These are phyloP conservation scores for Hippocampus guttulatus DNA, from an alignment of 2,113 vertebrate genomes.

Conservation along the genomic window DNA sequence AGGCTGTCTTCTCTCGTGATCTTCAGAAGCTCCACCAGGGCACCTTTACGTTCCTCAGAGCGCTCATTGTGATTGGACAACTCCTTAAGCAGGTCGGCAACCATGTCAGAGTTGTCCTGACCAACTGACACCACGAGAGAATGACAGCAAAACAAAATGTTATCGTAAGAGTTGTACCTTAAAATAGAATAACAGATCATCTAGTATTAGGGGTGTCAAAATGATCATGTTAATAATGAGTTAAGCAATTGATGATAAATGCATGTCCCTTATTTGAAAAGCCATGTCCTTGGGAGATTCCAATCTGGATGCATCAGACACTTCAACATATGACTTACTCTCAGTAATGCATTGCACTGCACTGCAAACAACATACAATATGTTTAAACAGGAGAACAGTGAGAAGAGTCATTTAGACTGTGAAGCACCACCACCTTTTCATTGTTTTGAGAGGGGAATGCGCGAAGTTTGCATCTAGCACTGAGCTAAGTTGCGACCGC, in stretches of 20 bases:
- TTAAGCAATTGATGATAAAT: no score
- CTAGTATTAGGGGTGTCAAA: no score
- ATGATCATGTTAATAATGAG: no score
- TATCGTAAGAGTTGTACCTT: neutral
- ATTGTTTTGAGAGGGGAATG: no score
- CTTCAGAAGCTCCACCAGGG: constrained; percentile 92
- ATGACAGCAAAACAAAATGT: neutral
- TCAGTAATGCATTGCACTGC: neutral
- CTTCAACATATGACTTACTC: no score
- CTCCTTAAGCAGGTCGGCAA: constrained; percentile 94
- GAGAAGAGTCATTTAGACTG: no score
- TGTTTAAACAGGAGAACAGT: no score
- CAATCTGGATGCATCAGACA: no score
- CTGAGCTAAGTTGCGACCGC: neutral
- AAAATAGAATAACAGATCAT: neutral
- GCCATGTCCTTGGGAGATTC: no score
- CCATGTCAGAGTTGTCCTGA: constrained; percentile 89
- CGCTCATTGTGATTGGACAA: constrained; percentile 97
- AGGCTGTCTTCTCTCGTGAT: constrained; percentile 91
- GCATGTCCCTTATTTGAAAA: no score
- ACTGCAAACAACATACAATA: neutral
- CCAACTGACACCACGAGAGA: constrained; percentile 61
- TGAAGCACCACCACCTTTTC: no score
- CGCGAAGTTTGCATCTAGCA: no score
- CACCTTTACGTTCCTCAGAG: constrained; percentile 89